Evolutionary conservation across 2,888 invertebrate species (phyloP).

Genomic region (Abscondita cerata): DNA sequence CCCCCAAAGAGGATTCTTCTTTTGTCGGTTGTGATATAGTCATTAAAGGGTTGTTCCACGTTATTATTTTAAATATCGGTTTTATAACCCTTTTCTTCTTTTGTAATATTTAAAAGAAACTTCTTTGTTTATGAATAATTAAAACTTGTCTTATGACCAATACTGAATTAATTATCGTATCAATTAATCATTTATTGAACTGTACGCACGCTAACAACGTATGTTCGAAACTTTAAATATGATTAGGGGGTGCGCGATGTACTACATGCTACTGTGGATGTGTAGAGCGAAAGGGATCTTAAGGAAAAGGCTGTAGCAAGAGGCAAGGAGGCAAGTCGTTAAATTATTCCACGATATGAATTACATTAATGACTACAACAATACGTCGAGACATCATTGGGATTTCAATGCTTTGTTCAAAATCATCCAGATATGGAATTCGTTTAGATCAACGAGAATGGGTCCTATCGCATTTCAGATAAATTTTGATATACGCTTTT

Average conservation of each 20-base stretch:
- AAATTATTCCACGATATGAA: slow-evolving; percentile 55
- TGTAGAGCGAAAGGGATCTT: slow-evolving; percentile 6
- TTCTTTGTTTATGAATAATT: slow-evolving; percentile 49
- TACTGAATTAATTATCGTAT: slow-evolving; percentile 38
- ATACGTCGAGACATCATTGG: slow-evolving; percentile 41
- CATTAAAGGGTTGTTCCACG: slow-evolving; percentile 31
- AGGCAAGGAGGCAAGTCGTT: slow-evolving; percentile 43
- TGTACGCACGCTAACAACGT: slow-evolving; percentile 13
- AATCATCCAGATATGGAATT: slow-evolving; percentile 15
- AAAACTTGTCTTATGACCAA: slow-evolving; percentile 46
- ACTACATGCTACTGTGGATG: slow-evolving; percentile 3
- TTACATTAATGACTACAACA: slow-evolving; percentile 51
- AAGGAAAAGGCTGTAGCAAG: slow-evolving; percentile 25
- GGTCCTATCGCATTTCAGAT: neutral
- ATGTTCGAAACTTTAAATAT: neutral
- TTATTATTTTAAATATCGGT: slow-evolving; percentile 34
- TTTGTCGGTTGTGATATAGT: slow-evolving; percentile 12
- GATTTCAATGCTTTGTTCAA: slow-evolving; percentile 42
- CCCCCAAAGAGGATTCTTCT: neutral
- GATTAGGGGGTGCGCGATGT: neutral
- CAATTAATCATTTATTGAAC: slow-evolving; percentile 26
- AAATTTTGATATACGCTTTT: too few species aligned
- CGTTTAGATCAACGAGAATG: slow-evolving; percentile 5
- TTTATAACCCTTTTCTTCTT: slow-evolving; percentile 30
- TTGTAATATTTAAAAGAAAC: slow-evolving; percentile 47